Conservation (phyloP, 2,797 vertebrate species). For the Enteromius thamalakanensis region DNA sequence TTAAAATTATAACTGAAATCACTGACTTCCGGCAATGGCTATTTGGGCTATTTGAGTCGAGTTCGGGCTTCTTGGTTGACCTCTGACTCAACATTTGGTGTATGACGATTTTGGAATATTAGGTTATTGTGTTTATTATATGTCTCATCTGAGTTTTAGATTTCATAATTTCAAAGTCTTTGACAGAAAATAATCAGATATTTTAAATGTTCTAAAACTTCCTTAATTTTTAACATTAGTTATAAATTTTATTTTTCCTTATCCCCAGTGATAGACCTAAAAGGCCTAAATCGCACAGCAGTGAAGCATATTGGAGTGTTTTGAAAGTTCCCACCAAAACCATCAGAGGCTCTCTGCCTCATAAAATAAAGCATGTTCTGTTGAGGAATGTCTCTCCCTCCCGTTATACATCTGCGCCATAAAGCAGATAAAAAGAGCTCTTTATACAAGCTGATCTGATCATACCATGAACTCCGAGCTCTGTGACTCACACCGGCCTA, state of each 20-base stretch:
- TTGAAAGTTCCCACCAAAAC: conserved; percentile 17
- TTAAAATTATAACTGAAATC: no score
- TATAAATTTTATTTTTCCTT: not conserved
- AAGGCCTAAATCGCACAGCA: conserved; percentile 3
- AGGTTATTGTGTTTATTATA: no score
- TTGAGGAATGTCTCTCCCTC: conserved; percentile 43
- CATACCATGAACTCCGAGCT: conserved; percentile 22
- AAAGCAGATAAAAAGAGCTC: conserved; percentile 15
- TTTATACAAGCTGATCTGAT: conserved; percentile 40
- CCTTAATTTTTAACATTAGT: not conserved
- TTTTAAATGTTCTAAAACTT: not conserved
- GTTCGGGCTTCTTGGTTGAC: no score
- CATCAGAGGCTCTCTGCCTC: conserved; percentile 25
- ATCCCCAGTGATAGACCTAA: not conserved
- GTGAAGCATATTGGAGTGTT: not conserved
- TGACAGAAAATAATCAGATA: not conserved
- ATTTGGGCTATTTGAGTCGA: no score
- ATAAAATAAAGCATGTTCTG: conserved; percentile 33
- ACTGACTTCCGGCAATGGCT: no score
- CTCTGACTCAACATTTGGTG: no score
- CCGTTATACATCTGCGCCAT: conserved; percentile 19
- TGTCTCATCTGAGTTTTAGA: not conserved
- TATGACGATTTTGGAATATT: no score
- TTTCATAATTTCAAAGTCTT: not conserved
- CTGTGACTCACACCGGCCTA: conserved; percentile 47